Evolutionary conservation across 2,888 invertebrate species (phyloP), one percentile per base, ranked within the genome.

Genomic region (Brachycybe producta): DNA sequence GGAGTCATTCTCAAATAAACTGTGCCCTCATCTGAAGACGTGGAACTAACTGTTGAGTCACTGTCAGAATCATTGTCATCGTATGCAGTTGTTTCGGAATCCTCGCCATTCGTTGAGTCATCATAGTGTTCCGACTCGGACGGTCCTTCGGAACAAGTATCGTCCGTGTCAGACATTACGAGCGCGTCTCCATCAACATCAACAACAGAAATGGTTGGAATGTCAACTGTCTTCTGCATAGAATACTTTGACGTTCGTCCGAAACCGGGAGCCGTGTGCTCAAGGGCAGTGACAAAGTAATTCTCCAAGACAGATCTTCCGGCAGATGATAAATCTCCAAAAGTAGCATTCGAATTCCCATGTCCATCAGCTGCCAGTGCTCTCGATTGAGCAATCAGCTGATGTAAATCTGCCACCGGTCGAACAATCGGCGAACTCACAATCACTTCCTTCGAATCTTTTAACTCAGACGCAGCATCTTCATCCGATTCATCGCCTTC

Each of bases 1-100:
- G 5, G 26, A n/a, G n/a, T n/a, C n/a, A n/a, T n/a, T n/a, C 85
- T 85, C 61, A 87, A 84, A 4, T 84, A 75, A 60, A 84, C 80
- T 13, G 77, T 75, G 53, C 79, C 74, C 54, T 77, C 75, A 63
- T 72, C 72, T 11, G 50, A 50, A 8, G 50, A 50, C 5, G 53
- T 51, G 7, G 52, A 60, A 3, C 7, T 36, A 15, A 23, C 36
- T 3, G 40, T 42, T 34, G 41, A 30, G 21, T 41, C 36, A 24
- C 52, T 54, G 21, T 52, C 46, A 19, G 59, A 59, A 5, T 52
- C 56, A 55, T 30, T 60, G 57, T 51, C 62, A 35, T 77, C 76
- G n/a, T 75, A 76, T n/a, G n/a, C n/a, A 55, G 42, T 51, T 3
- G 36, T 39, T 15, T 70, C 75, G 27, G 75, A 75, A 59, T 82